Evolutionary conservation across 1,140 invertebrate species (phyloP), one percentile per base, ranked within the genome.

Genomic region (Zaprionus ghesquierei): DNA sequence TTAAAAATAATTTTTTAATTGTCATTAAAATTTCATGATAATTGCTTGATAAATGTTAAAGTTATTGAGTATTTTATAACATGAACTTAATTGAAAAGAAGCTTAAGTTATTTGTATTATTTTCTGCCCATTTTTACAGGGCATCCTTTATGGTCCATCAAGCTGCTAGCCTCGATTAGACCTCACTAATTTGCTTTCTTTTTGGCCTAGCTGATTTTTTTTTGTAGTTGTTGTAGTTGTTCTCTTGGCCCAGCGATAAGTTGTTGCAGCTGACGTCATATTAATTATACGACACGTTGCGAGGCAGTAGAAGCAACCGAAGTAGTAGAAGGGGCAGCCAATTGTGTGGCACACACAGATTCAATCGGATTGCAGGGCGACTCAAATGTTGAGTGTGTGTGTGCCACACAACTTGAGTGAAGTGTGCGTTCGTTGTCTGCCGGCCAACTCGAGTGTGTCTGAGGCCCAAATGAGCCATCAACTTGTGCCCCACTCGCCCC

Each of bases 201-300:
- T 31, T 59, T 20, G 3, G 33, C 25, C 53, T 18, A 25, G 51
- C 50, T 54, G 31, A 25, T 13, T 8, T 5, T 23, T 55, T 56
- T n/a, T n/a, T n/a, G n/a, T n/a, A n/a, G n/a, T n/a, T n/a, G n/a
- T n/a, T n/a, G n/a, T n/a, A n/a, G 29, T 22, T 56, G 18, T 22
- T 46, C 5, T 35, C 22, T 20, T 35, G 41, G 22, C 15, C n/a
- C 20, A 50, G 9, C 56, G 55, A 69, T 69, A 70, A 74, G 59
- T 74, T 74, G 53, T 50, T 70, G 46, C 35, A 59, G 46, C 66
- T 75, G 66, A 70, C 66, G 72, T 70, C 72, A 75, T 70, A 75
- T 59, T 75, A 70, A 75, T 75, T 75, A 75, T 69, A 69, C 53
- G 63, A 41, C 53, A 49, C 27, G 63, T 65, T 41, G 70, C 29